These are phyloP conservation scores for Bhutanitis thaidina DNA, from an alignment of 2,888 invertebrate species.

Conservation along the genomic window DNA sequence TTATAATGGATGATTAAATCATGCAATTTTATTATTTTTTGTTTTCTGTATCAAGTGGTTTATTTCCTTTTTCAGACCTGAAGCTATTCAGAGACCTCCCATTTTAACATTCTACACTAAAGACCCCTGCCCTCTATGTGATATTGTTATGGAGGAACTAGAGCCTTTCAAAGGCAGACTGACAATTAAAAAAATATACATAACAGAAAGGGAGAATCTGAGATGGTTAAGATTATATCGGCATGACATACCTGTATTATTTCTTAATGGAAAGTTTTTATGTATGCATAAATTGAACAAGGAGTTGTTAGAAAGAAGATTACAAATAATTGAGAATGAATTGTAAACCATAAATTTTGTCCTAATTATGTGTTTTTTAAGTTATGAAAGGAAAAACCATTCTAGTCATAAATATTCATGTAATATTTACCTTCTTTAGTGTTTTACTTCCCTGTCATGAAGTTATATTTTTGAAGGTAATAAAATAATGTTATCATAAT, in stretches of 20 bases:
- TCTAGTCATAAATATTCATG: not conserved
- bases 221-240: conserved; percentile 86
- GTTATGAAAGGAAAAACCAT: too few species aligned
- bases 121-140: conserved; percentile 90
- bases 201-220: conserved; percentile 85
- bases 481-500: too few species aligned
- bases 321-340: conserved; percentile 60
- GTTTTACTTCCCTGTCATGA: too few species aligned
- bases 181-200: conserved; percentile 86
- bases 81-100: conserved; percentile 70
- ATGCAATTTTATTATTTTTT: conserved; percentile 20
- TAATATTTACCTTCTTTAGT: too few species aligned
- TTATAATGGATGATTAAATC: conserved; percentile 28
- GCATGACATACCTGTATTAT: conserved; percentile 93
- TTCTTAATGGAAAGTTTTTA: conserved; percentile 89
- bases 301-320: conserved; percentile 72
- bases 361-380: not conserved
- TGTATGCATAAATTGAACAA: conserved; percentile 87
- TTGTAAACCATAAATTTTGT: not conserved
- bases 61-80: conserved; percentile 55
- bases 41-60: conserved; percentile 20
- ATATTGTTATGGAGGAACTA: conserved; percentile 85
- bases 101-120: conserved; percentile 90
- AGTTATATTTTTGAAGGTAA: too few species aligned
- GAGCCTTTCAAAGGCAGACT: conserved; percentile 80